Percentiles rank a stretch among this genome's conserved stretches.
Conservation (phyloP, 2,113 vertebrate genomes). For the Panthera uncia region DNA sequence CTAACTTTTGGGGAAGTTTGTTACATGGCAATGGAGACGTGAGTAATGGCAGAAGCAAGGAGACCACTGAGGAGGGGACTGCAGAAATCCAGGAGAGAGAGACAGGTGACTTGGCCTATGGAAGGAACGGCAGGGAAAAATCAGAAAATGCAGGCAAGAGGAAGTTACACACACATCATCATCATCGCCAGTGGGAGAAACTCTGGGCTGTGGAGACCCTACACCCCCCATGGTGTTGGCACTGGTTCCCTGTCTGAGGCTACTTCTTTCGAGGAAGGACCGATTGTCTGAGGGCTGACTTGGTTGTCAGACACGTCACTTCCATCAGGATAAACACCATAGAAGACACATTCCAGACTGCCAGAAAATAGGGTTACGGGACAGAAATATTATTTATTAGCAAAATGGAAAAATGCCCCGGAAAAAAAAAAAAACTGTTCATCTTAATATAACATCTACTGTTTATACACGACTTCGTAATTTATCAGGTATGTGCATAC, state of each 20-base stretch:
- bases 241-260: background rate
- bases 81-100: background rate
- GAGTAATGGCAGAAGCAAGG: background rate
- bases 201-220: background rate
- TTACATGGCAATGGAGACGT: background rate
- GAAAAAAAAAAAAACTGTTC: background rate
- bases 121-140: background rate
- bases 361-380: background rate
- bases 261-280: background rate
- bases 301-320: background rate
- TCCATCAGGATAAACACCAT: background rate
- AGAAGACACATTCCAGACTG: background rate
- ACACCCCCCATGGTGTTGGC: fast-evolving
- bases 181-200: background rate
- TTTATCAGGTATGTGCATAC: background rate
- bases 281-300: background rate
- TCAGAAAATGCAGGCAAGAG: background rate
- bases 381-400: background rate
- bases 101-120: background rate
- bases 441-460: background rate
- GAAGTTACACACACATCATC: background rate
- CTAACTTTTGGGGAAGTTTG: background rate
- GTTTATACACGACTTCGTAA: background rate
- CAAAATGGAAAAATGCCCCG: background rate
- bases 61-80: too few relatives aligned